A percentile compares a stretch with the other conserved stretches of the same genome.
These are phyloP conservation scores for Amphiduros pacificus DNA, from an alignment of 2,888 invertebrate species.

Conservation along the genomic window DNA sequence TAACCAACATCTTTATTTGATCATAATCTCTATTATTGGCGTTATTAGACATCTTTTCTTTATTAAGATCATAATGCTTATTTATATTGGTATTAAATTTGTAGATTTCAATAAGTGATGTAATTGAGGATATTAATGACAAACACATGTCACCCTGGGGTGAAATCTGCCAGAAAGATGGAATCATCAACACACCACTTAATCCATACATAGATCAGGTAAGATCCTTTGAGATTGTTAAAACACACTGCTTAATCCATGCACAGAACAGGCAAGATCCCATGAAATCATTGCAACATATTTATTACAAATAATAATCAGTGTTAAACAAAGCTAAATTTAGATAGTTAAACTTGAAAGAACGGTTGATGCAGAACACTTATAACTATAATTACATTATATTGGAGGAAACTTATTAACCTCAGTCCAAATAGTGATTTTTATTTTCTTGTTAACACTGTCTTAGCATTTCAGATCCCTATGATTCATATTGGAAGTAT, in stretches of 20 bases:
- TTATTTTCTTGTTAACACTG: neutral
- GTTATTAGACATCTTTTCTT: too few species aligned
- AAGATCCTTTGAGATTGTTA: constrained; percentile 1
- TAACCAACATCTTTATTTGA: too few species aligned
- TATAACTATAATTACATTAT: too few species aligned
- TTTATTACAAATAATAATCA: neutral
- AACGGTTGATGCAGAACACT: neutral
- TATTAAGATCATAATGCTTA: too few species aligned
- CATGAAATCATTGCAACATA: too few species aligned
- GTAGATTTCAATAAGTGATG: constrained; percentile 76
- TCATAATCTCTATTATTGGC: too few species aligned
- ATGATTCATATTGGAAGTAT: too few species aligned
- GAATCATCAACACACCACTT: constrained; percentile 80
- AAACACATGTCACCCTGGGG: constrained; percentile 93
- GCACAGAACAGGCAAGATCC: too few species aligned
- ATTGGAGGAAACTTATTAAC: too few species aligned
- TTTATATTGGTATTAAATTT: too few species aligned
- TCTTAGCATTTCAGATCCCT: neutral
- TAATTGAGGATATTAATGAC: constrained; percentile 89
- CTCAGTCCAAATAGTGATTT: too few species aligned
- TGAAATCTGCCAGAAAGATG: constrained; percentile 75
- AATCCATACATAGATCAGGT: constrained; percentile 83
- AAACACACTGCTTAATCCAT: too few species aligned
- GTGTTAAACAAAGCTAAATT: neutral
- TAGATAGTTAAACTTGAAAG: neutral